These are phyloP conservation scores for Galbula dea DNA, from an alignment of 2,113 vertebrate species.

Conservation along the genomic window DNA sequence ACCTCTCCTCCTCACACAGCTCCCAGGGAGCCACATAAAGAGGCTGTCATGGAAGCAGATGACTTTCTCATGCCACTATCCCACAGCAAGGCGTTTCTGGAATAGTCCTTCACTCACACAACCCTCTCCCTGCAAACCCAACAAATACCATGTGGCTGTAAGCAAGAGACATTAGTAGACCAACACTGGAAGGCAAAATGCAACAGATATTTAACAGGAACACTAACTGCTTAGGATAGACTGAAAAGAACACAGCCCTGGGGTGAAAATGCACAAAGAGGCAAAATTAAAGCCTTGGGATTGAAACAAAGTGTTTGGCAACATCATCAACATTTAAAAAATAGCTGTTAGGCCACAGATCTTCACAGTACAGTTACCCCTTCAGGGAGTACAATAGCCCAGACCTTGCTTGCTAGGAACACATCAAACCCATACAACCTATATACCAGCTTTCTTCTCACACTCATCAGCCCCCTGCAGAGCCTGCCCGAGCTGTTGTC, in stretches of 20 bases:
- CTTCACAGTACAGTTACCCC: not conserved
- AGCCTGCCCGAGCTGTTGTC: fast-evolving
- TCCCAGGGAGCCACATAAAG: not conserved
- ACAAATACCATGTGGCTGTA: fast-evolving
- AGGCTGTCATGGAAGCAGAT: not conserved
- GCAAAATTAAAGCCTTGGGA: not conserved
- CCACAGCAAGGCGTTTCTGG: not conserved
- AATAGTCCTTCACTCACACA: not conserved
- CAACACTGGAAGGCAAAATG: fast-evolving
- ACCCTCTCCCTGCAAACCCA: not conserved
- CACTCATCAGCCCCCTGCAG: not conserved
- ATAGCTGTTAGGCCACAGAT: not conserved
- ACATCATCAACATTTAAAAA: not conserved
- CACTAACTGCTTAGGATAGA: not conserved
- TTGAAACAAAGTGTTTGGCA: not conserved
- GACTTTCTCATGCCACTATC: not conserved
- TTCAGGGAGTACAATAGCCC: not conserved
- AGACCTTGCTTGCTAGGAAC: not conserved
- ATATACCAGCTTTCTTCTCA: not conserved
- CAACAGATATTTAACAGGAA: not conserved
- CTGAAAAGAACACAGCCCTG: not conserved
- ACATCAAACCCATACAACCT: fast-evolving
- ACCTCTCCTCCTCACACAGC: not conserved
- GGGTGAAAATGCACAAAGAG: not conserved
- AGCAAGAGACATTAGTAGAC: not conserved